Percentiles rank a stretch among this genome's conserved stretches.
phyloP scores from a whole-genome alignment of 1,140 invertebrate genomes.

The Heliconius congener region DNA sequence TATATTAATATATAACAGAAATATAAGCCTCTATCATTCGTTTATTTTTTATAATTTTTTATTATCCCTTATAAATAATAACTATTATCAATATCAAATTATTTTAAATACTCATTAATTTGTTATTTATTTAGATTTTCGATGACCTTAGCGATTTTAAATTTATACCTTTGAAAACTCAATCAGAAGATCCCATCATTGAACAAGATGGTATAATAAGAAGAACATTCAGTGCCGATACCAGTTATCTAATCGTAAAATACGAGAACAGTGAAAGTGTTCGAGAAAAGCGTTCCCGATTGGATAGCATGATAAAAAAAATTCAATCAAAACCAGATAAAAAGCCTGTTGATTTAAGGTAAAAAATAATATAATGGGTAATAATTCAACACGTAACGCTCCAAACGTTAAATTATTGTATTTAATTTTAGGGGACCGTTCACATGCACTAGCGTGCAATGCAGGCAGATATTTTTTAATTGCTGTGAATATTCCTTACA shows the following conservation, averaged over 20 bases:
- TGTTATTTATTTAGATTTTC: slow-evolving; percentile 43
- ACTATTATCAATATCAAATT: too few relatives aligned
- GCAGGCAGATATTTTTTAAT: slow-evolving; percentile 70
- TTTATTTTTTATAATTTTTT: too few relatives aligned
- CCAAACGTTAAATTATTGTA: not conserved
- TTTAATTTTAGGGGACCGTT: slow-evolving; percentile 66
- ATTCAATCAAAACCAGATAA: slow-evolving; percentile 54
- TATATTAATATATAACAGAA: not conserved
- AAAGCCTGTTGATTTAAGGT: slow-evolving; percentile 67
- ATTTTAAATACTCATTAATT: not conserved
- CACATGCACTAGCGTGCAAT: slow-evolving; percentile 68
- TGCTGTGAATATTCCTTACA: slow-evolving; percentile 78
- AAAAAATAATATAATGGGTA: slow-evolving; percentile 9
- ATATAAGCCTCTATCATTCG: not conserved
- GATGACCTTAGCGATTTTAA: slow-evolving; percentile 59
- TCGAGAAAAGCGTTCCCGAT: slow-evolving; percentile 46
- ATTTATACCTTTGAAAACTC: slow-evolving; percentile 50
- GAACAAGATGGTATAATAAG: slow-evolving; percentile 51
- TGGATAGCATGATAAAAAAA: slow-evolving; percentile 50
- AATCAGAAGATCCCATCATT: slow-evolving; percentile 30
- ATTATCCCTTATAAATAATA: too few relatives aligned
- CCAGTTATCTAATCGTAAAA: slow-evolving; percentile 60
- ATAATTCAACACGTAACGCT: not conserved
- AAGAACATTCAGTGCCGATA: slow-evolving; percentile 52
- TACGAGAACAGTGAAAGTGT: slow-evolving; percentile 51